Evolutionary conservation across 1,140 invertebrate genomes (phyloP).

Genomic region (Holcopasites calliopsidis): DNA sequence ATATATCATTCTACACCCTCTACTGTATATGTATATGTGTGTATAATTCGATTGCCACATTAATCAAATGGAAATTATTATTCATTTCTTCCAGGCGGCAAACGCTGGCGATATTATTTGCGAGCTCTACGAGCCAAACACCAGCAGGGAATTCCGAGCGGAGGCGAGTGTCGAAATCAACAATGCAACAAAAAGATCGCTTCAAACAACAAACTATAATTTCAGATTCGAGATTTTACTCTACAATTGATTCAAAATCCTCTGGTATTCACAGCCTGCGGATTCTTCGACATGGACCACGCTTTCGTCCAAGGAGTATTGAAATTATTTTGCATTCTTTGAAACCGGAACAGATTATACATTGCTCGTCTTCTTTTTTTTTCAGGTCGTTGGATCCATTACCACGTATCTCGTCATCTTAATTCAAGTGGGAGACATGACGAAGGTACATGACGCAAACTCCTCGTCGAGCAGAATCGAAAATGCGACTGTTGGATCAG

Average conservation of each 20-base stretch:
- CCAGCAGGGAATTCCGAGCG: slow-evolving; percentile 48
- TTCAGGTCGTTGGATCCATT: slow-evolving; percentile 83
- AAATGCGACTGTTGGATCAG: neutral
- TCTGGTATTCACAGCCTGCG: slow-evolving; percentile 63
- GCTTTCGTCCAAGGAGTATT: slow-evolving; percentile 60
- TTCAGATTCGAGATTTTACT: slow-evolving; percentile 64
- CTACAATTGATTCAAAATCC: slow-evolving; percentile 65
- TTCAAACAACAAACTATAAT: neutral
- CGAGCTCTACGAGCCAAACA: slow-evolving; percentile 58
- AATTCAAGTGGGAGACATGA: slow-evolving; percentile 53
- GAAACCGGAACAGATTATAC: neutral
- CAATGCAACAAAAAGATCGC: neutral
- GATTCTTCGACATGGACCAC: slow-evolving; percentile 64
- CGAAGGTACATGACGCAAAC: neutral
- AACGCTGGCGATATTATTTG: slow-evolving; percentile 61
- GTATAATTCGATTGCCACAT: too few relatives aligned
- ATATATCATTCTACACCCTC: too few relatives aligned
- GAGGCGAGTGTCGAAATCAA: slow-evolving; percentile 30
- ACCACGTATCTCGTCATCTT: slow-evolving; percentile 82
- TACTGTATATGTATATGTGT: too few relatives aligned
- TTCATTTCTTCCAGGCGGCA: slow-evolving; percentile 37
- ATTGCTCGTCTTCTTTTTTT: slow-evolving; percentile 40
- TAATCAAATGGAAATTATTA: too few relatives aligned
- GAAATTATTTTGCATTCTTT: neutral
- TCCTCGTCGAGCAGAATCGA: neutral